Base-by-base conservation (phyloP, 2,888 invertebrate genomes). In the Dynastes tityus region DNA sequence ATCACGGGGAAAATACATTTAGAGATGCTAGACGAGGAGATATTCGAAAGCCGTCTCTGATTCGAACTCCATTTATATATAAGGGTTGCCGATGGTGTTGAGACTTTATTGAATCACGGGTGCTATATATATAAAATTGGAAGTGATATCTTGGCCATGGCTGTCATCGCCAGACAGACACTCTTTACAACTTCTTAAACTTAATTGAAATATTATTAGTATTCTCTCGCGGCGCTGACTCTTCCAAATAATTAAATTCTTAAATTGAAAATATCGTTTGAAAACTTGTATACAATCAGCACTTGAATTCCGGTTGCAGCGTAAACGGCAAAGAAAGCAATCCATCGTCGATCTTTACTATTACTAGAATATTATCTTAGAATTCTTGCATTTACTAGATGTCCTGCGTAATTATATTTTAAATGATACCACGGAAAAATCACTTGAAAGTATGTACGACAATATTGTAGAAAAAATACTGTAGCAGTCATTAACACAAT, bases 41-140 rank as follows among this genome's bases (percentile, higher is more conserved):
- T 68, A 68, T 63, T 63, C 61, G 63, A 22, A 63, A 78, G 75
- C 75, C 78, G 75, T 53, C 67, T 68, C 78, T 78, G 78, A 58
- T 77, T 78, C 78, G 81, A 76, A 80, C 80, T 80, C 82, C 80
- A 82, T 84, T 83, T 85, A 84, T 77, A 73, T 86, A 86, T 84
- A 87, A 87, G 87, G 87, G 87, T 87, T 87, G 85, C 87, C 86
- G 86, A 87, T 87, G 86, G 86, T 87, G 87, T 87, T 85, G 87
- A 87, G 87, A 87, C 87, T 87, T 86, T 87, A 87, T 87, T 87
- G 87, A 87, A 87, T 87, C 85, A 85, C 84, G 86, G 85, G 85
- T 73, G 22, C 55, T 58, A 68, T 68, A 68, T 77, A 83, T 84
- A 86, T 87, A 86, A 87, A 88, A 87, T 88, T 87, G 88, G 86